Base-by-base conservation (phyloP, 53 echinoderm and acorn worm genomes). In the Echinarachnius parma region DNA sequence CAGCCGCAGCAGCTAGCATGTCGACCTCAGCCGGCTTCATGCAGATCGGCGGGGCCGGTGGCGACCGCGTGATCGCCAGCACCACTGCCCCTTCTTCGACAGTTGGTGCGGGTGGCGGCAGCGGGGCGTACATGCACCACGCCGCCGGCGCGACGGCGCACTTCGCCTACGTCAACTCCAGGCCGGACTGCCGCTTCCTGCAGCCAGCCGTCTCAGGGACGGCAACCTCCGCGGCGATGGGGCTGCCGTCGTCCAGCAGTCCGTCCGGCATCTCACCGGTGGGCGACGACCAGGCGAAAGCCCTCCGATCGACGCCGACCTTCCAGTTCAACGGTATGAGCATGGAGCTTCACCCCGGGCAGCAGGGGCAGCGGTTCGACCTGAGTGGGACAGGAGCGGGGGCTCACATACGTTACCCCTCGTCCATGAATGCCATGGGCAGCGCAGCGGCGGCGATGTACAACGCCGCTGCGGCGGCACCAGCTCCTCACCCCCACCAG, bases 391-490 rank as follows among this genome's bases (percentile, higher is more conserved):
- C 76, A 19, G 75, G 64, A 33, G 76, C 83, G n/a, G 82, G 82
- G 10, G 58, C 76, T 4, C 83, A 82, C 59, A 82, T 82, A 56
- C 65, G 83, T 10, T 82, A 82, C 59, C 83, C 83, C 9, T 69
- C 70, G 15, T 53, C 70, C 13, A 66, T 66, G 66, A n/a, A 50
- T 50, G 52, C 70, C 13, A 66, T 66, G 66, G 70, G 70, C 0
- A 76, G 83, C 28, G 76, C 83, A n/a, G 75, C 76, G 47, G 82
- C 82, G 31, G 75, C 75, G 20, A 82, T 82, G 83, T 82, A 82
- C 67, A 82, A 82, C 66, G 76, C 83, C 2, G 83, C 83, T 33
- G 83, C 83, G 0, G 77, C 77, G 7, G 83, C 56, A 18, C 76
- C 62, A 35, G 46, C 76, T 4, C 36, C 65, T 9, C 44, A 66